phyloP scores from a whole-genome alignment of 2,888 invertebrate species.

The Melanostoma scalare region DNA sequence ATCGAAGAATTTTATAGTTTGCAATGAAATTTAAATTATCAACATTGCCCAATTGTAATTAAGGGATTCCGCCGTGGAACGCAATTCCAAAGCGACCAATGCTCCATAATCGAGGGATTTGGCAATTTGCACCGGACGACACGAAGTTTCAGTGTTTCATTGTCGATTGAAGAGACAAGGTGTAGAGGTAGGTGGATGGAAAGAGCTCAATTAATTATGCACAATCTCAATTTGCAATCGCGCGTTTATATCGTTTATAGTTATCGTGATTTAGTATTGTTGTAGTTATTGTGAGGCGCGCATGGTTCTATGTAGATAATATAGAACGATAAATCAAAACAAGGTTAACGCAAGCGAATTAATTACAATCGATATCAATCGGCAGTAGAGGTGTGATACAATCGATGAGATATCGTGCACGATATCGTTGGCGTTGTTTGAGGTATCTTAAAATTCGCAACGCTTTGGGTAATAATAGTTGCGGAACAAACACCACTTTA shows the following conservation, averaged over 20 bases:
- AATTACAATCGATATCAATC: slow-evolving; percentile 65
- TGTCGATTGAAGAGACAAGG: not conserved
- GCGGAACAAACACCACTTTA: slow-evolving; percentile 5
- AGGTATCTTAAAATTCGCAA: slow-evolving; percentile 15
- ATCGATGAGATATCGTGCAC: slow-evolving; percentile 30
- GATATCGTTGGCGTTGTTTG: slow-evolving; percentile 22
- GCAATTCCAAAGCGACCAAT: slow-evolving; percentile 24
- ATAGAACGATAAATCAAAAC: slow-evolving; percentile 66
- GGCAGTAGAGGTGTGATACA: slow-evolving; percentile 51
- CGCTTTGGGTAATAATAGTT: slow-evolving; percentile 24
- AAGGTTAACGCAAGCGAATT: slow-evolving; percentile 58
- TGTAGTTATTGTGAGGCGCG: not conserved
- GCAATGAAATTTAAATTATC: slow-evolving; percentile 71
- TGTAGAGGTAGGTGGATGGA: not conserved
- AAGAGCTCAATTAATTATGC: slow-evolving; percentile 55
- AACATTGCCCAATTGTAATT: slow-evolving; percentile 68
- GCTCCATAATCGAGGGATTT: not conserved
- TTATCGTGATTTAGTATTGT: not conserved
- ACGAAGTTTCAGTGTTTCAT: not conserved
- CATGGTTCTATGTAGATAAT: slow-evolving; percentile 48
- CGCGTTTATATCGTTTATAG: slow-evolving; percentile 24
- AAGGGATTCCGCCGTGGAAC: slow-evolving; percentile 46
- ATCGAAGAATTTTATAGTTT: slow-evolving; percentile 72
- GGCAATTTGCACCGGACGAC: not conserved
- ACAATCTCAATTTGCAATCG: slow-evolving; percentile 45